Evolutionary conservation across 2,113 vertebrate genomes (phyloP), one percentile per base, ranked within the genome.

Genomic region (Nycticebus coucang): DNA sequence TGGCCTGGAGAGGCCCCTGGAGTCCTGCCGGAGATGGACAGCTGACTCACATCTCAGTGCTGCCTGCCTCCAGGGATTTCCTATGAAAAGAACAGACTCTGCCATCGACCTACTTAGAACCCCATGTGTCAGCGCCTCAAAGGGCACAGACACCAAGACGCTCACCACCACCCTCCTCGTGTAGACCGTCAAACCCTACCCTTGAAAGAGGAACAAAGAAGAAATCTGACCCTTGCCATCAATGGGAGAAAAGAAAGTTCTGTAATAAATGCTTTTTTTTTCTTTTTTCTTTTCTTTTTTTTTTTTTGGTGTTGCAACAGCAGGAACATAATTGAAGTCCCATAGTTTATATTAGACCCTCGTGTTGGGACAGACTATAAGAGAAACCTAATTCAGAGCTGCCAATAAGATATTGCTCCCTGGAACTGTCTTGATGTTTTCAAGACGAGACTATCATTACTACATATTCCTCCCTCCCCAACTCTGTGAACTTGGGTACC

Each of bases 31-130:
- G 64, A 79, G 82, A 50, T 14, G 69, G 68, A 80, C 22, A 80
- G 50, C 87, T 78, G 88, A 92, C 83, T 77, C 90, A 83, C 14
- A 0, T 68, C 41, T 89, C 75, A 19, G 59, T 53, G 79, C 7
- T 64, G 77, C 60, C 88, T 82, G 92, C 90, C 92, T 74, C 80
- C 24, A 7, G 85, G 92, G 83, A 83, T 96, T 89, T 72, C 35
- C 87, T 83, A 50, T 22, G 87, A 93, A 95, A 94, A 96, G 90
- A 92, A 92, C 24, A 91, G 75, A 74, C 30, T 85, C 89, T 81
- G 74, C 71, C 62, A n/a, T 30, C 5, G 30, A 77, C 80, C n/a
- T 59, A 90, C 66, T 97, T 86, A 97, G 95, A 97, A 92, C 59
- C 11, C 71, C 21, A 5, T 28, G 17, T 97, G 87, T 97, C 95